These are phyloP conservation scores for Spatula clypeata DNA, from an alignment of 2,797 vertebrate species.

Conservation along the genomic window DNA sequence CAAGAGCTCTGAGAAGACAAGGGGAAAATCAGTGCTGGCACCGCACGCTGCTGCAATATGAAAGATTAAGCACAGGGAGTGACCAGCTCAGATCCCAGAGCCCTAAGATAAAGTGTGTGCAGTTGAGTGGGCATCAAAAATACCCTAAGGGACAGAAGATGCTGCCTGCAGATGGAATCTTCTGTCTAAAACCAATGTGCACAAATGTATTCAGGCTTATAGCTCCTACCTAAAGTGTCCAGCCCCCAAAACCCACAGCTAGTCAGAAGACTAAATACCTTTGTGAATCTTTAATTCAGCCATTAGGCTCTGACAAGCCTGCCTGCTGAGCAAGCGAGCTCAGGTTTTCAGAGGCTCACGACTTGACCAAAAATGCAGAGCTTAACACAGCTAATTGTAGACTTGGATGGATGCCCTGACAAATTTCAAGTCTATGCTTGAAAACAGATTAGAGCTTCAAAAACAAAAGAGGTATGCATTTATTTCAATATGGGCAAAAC, in stretches of 20 bases:
- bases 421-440: constrained; percentile 46
- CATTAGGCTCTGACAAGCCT: background rate
- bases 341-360: background rate
- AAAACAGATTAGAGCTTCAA: constrained; percentile 22
- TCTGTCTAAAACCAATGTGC: background rate
- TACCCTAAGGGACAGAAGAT: background rate
- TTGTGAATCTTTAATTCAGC: background rate
- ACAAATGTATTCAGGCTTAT: background rate
- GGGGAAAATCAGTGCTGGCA: background rate
- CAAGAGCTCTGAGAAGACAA: background rate
- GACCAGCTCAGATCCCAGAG: background rate
- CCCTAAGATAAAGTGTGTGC: background rate
- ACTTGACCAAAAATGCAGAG: constrained; percentile 25
- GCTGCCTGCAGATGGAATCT: background rate
- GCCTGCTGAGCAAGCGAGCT: background rate
- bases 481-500: constrained; percentile 12
- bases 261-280: background rate
- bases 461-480: constrained; percentile 14
- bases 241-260: background rate
- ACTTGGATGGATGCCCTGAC: constrained; percentile 16
- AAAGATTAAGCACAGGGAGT: background rate
- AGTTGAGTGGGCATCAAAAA: background rate
- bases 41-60: background rate
- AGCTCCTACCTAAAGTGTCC: background rate
- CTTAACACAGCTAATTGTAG: background rate